Percentiles rank a stretch among this genome's conserved stretches.
phyloP scores from a whole-genome alignment of 2,797 vertebrate genomes.

The Nannoperca obscura region DNA sequence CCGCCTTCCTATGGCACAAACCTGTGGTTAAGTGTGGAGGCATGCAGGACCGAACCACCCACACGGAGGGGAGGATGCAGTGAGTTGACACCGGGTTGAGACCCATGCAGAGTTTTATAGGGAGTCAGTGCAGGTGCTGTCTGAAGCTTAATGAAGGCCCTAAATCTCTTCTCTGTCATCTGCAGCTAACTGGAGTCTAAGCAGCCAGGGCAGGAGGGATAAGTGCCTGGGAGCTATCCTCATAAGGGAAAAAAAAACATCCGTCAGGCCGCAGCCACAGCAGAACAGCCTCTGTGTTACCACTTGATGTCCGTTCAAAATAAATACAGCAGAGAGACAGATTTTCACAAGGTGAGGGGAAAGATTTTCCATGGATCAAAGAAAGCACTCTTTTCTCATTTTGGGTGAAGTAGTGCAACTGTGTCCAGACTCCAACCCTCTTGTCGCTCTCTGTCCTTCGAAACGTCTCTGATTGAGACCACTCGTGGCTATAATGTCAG shows the following conservation, averaged over 20 bases:
- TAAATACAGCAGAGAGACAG: constrained; percentile 65
- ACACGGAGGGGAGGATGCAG: constrained; percentile 59
- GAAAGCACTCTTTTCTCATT: constrained; percentile 26
- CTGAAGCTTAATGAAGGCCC: constrained; percentile 75
- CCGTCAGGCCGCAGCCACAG: constrained; percentile 59
- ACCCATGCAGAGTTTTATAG: constrained; percentile 70
- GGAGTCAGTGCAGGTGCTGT: constrained; percentile 74
- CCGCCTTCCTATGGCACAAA: constrained; percentile 59
- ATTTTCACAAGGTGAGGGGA: constrained; percentile 54
- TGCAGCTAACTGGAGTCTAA: constrained; percentile 66
- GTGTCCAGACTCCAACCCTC: constrained; percentile 42
- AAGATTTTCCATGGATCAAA: constrained; percentile 56
- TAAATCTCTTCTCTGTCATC: constrained; percentile 76
- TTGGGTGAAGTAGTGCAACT: constrained; percentile 40
- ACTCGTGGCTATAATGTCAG: constrained; percentile 58
- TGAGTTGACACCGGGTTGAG: constrained; percentile 64
- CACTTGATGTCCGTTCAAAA: constrained; percentile 71
- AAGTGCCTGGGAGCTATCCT: constrained; percentile 67
- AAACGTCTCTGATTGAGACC: constrained; percentile 70
- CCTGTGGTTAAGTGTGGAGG: constrained; percentile 63
- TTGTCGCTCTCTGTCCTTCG: constrained; percentile 57
- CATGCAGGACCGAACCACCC: constrained; percentile 73
- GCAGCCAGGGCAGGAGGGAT: constrained; percentile 46
- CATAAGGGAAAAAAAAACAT: constrained; percentile 73
- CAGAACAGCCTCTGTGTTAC: constrained; percentile 59